Evolutionary conservation across 2,797 vertebrate species (phyloP).

Genomic region (Melanotaenia parkinsoni): DNA sequence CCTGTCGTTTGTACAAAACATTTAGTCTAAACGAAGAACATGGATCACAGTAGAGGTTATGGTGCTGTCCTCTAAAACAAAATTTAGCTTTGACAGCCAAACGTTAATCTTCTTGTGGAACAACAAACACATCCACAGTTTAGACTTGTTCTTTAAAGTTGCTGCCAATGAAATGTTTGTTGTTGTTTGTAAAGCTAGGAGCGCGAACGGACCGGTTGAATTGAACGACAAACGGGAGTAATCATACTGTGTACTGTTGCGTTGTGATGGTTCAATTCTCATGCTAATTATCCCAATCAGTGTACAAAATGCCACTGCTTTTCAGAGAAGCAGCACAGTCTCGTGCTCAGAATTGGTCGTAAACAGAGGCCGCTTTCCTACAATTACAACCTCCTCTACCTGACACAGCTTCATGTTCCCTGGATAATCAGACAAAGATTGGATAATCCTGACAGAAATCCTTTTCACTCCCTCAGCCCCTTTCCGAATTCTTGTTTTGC

Average conservation of each 20-base stretch:
- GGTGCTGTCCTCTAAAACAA: slow-evolving; percentile 42
- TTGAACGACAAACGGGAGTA: slow-evolving; percentile 61
- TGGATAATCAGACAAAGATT: slow-evolving; percentile 78
- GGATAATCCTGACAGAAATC: slow-evolving; percentile 79
- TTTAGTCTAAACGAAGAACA: slow-evolving; percentile 32
- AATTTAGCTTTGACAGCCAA: slow-evolving; percentile 61
- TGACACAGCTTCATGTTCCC: slow-evolving; percentile 69
- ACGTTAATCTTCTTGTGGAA: slow-evolving; percentile 65
- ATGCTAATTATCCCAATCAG: slow-evolving; percentile 84
- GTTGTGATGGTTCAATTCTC: slow-evolving; percentile 84
- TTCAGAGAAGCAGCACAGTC: slow-evolving; percentile 51
- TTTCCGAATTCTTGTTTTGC: slow-evolving; percentile 71
- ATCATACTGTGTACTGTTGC: slow-evolving; percentile 68
- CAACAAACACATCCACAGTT: slow-evolving; percentile 48
- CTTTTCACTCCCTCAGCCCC: slow-evolving; percentile 71
- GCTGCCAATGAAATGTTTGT: slow-evolving; percentile 57
- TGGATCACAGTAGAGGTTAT: slow-evolving; percentile 48
- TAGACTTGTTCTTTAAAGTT: slow-evolving; percentile 63
- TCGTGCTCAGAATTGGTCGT: slow-evolving; percentile 42
- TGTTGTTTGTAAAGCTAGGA: slow-evolving; percentile 42
- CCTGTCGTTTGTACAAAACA: slow-evolving; percentile 18
- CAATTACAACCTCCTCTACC: slow-evolving; percentile 76
- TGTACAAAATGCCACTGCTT: slow-evolving; percentile 60
- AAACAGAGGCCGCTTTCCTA: slow-evolving; percentile 72
- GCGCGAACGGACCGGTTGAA: slow-evolving; percentile 55